phyloP scores from a whole-genome alignment of 2,888 invertebrate species.

The Sylvicola cinctus region DNA sequence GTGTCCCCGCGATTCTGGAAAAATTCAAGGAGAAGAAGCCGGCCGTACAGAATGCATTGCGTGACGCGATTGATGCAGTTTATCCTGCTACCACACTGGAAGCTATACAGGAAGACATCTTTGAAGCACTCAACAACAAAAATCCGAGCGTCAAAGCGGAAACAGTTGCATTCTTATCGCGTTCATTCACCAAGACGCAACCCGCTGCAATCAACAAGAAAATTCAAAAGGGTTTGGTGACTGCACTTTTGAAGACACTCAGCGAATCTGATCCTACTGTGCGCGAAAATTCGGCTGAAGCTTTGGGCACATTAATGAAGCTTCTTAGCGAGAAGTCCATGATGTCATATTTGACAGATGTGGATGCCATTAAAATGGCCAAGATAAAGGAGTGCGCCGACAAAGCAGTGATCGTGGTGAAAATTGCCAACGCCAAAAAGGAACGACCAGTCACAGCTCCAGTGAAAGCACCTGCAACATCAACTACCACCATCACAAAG shows the following conservation, averaged over 20 bases:
- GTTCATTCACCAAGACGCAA: constrained; percentile 63
- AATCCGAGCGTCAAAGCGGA: constrained; percentile 81
- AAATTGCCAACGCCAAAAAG: constrained; percentile 41
- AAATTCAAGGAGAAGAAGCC: constrained; percentile 97
- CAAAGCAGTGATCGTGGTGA: constrained; percentile 71
- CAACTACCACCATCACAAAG: constrained; percentile 12
- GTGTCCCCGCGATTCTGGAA: constrained; percentile 61
- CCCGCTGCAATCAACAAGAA: constrained; percentile 76
- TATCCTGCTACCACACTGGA: constrained; percentile 64
- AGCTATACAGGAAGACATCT: constrained; percentile 63
- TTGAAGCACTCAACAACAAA: constrained; percentile 75
- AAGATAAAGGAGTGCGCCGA: constrained; percentile 90
- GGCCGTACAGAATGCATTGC: constrained; percentile 64
- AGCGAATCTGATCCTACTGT: constrained; percentile 61
- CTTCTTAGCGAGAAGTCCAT: constrained; percentile 84
- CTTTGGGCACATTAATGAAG: constrained; percentile 84
- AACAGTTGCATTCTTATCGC: constrained; percentile 54
- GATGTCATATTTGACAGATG: constrained; percentile 62
- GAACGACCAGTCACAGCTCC: constrained; percentile 22
- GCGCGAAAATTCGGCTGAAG: constrained; percentile 80
- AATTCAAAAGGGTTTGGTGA: constrained; percentile 60
- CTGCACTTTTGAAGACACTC: constrained; percentile 47
- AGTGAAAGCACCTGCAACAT: constrained; percentile 14
- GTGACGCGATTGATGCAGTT: constrained; percentile 81
- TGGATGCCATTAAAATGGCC: constrained; percentile 77